Base-by-base conservation (phyloP, 2,797 vertebrate species). In the Leuciscus waleckii region DNA sequence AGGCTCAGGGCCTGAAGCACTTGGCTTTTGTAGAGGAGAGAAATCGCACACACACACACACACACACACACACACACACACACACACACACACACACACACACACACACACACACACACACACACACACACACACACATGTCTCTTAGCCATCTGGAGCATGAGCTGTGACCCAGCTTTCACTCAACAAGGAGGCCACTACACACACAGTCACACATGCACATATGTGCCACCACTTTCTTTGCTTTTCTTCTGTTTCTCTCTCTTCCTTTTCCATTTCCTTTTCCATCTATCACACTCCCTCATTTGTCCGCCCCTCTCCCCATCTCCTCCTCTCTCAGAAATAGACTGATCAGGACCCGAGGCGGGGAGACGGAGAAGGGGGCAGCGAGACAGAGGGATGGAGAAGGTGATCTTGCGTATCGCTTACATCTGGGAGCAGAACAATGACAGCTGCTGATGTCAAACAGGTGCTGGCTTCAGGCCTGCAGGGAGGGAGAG, bases 381-480 rank as follows among this genome's bases (percentile, higher is more conserved):
- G 88, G 88, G 90, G 69, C 37, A 79, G 71, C 67, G 83, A 89
- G 88, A 90, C 3, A 9, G 80, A 88, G 29, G 88, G 84, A 79
- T 73, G 39, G 83, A 91, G 86, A 86, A 83, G 73, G 76, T 90
- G 89, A 89, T 92, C 88, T 92, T 76, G 83, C 67, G 54, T 90
- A 90, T 90, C 84, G 82, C 80, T 91, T 90, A 89, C 88, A 89
- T 89, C 89, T 90, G 82, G 79, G 80, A 85, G 39, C 63, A 17
- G 87, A 87, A 90, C 84, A 87, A 84, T 89, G 90, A 82, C 90
- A 91, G 90, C 85, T 89, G 88, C 80, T 87, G 87, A 88, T 87
- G 85, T 90, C 89, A 88, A 87, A 90, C 91, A 92, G 91, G 89
- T 92, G 91, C 89, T 88, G 89, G 81, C 83, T 87, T 85, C 77